Evolutionary conservation across 2,113 vertebrate species (phyloP), one percentile per base, ranked within the genome.

Genomic region (Chaetodon trifascialis): DNA sequence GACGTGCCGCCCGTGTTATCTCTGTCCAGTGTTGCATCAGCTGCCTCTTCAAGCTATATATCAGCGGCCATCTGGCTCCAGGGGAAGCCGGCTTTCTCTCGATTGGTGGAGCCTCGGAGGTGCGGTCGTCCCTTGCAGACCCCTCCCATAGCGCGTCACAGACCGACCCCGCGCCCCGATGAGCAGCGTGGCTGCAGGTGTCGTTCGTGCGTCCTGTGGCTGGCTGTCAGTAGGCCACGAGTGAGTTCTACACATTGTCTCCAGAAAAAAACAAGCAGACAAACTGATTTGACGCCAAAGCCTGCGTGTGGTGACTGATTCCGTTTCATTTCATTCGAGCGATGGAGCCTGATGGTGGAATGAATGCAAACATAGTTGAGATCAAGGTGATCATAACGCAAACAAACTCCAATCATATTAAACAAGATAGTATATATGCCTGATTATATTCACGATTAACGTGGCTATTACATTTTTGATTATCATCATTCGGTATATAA

Each of bases 91-190:
- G 92, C 81, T 78, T 86, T 19, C 68, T 34, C 86, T 82, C 12
- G 90, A 96, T 96, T 96, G 95, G 95, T 16, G 23, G 83, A 74
- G 11, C 10, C 40, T 16, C 81, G 94, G 94, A 94, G 95, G 95
- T 94, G 95, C 93, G 95, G 91, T 88, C 87, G 76, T 59, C 76
- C 49, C 38, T 69, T 62, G 4, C 54, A 79, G 72, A n/a, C 88
- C 83, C 85, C 92, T 23, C 93, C 93, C 74, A 58, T 52, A 10
- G 21, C 54, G 78, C 86, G 90, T 90, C 90, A 88, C 46, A 8
- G 10, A 40, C 14, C 5, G 11, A 7, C 30, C 10, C 60, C 0
- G 38, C 5, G 54, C 42, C 21, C 60, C 15, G 30, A 12, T 1
- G 11, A 17, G 2, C 58, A 17, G 12, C 69, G 4, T 7, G 34